Evolutionary conservation across 2,888 invertebrate species (phyloP).

Genomic region (Tipula lateralis): DNA sequence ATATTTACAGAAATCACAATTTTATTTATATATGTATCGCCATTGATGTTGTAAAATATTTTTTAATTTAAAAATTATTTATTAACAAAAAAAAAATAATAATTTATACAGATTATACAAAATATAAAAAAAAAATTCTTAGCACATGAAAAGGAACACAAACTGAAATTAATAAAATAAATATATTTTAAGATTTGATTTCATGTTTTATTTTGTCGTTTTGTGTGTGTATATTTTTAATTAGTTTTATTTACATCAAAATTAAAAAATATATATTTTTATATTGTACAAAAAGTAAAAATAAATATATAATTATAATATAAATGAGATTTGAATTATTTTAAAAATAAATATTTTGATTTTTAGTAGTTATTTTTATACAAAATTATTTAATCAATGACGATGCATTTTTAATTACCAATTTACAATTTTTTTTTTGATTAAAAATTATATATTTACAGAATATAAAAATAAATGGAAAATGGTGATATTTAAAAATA

Average conservation of each 20-base stretch:
- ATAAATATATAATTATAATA: background rate
- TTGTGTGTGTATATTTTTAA: background rate
- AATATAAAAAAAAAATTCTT: background rate
- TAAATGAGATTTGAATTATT: conserved; percentile 1
- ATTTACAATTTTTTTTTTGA: background rate
- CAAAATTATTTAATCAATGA: background rate
- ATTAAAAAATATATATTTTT: background rate
- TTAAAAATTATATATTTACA: conserved; percentile 24
- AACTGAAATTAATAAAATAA: conserved; percentile 9
- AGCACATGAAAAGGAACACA: background rate
- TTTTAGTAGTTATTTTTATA: background rate
- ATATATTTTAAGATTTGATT: background rate
- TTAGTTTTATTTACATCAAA: conserved; percentile 12
- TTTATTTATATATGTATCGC: background rate
- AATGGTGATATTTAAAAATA: background rate
- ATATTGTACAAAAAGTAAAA: background rate
- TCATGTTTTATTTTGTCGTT: background rate
- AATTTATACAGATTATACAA: conserved; percentile 12
- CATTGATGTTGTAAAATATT: background rate
- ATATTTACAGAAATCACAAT: conserved; percentile 19
- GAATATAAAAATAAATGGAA: conserved; percentile 8
- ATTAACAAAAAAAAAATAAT: background rate
- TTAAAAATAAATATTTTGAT: background rate
- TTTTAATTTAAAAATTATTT: background rate
- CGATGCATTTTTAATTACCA: conserved; percentile 3